Conservation (phyloP, 2,797 vertebrate genomes). For the Monodelphis domestica region DNA sequence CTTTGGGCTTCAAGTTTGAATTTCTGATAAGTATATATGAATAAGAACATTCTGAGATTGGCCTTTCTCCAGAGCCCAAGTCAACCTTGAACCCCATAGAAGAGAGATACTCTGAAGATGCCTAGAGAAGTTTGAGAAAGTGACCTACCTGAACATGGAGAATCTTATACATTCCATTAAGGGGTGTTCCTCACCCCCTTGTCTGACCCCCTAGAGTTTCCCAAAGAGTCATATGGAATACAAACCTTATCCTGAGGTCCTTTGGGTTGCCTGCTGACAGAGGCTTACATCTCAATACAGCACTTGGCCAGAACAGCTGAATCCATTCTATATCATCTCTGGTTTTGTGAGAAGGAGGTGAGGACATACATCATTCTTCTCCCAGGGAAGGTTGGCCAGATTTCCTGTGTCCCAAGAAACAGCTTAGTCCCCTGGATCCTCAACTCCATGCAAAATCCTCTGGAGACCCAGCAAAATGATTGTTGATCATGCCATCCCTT, state of each 20-base stretch:
- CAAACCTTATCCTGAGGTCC: constrained; percentile 1
- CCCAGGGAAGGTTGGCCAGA: constrained; percentile 11
- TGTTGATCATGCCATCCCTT: neutral
- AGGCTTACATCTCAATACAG: constrained; percentile 7
- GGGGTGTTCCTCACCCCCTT: neutral
- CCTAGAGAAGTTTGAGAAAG: neutral
- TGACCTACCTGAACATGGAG: neutral
- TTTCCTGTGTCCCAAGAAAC: constrained; percentile 15
- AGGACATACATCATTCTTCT: constrained; percentile 36
- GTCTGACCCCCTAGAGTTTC: neutral
- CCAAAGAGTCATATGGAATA: neutral
- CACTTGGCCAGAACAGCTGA: constrained; percentile 19
- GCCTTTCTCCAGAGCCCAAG: neutral
- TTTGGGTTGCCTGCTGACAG: constrained; percentile 25
- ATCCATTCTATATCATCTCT: constrained; percentile 1
- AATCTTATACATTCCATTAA: neutral
- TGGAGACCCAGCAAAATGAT: neutral
- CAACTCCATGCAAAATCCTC: neutral
- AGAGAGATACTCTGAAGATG: neutral
- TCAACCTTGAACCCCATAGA: neutral
- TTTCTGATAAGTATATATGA: constrained; percentile 12
- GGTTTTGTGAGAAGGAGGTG: constrained; percentile 62
- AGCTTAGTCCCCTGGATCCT: constrained; percentile 20
- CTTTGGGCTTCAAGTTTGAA: neutral
- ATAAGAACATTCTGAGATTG: neutral